Base-by-base conservation (phyloP, 1,140 invertebrate genomes). In the Daktulosphaira vitifoliae region DNA sequence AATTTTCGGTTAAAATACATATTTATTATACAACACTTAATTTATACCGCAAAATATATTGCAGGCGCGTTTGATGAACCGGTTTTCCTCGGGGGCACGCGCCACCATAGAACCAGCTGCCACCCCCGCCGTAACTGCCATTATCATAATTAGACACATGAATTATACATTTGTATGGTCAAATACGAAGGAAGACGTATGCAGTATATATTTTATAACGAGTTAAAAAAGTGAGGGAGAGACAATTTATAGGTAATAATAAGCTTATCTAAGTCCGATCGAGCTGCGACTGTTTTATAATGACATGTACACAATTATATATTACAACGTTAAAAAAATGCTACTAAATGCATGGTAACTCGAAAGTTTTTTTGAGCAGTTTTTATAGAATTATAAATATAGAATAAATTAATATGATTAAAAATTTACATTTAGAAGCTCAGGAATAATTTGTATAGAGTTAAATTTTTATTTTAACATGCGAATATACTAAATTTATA, bases 61-160 rank as follows among this genome's bases (percentile, higher is more conserved):
- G 18, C 9, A 37, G 13, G n/a, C n/a, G 9, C n/a, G 39, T n/a
- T n/a, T 44, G 9, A 3, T 16, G 42, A 46, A 62, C 54, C 54
- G 54, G 54, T 62, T 62, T 62, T 39, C 46, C 20, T 23, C 54
- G 26, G 11, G 53, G 54, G 54, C 54, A 62, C 54, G 25, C 54
- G 54, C 39, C 20, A 13, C 22, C 16, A 18, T 52, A 20, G 15
- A 23, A 54, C 38, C 53, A 62, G 54, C 54, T 62, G 54, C 54
- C 54, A 39, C 54, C 54, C 54, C 54, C 54, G 54, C 54, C 42
- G 15, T 23, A 5, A 62, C 39, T 25, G 39, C 20, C 44, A 33
- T 62, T 62, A 62, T 62, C 42, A 62, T 62, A 62, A 62, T 62
- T 62, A 62, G 44, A 39, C 54, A 15, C 54, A 62, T 62, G 54